Evolutionary conservation across 2,113 vertebrate species (phyloP).

Genomic region (Pollachius pollachius): DNA sequence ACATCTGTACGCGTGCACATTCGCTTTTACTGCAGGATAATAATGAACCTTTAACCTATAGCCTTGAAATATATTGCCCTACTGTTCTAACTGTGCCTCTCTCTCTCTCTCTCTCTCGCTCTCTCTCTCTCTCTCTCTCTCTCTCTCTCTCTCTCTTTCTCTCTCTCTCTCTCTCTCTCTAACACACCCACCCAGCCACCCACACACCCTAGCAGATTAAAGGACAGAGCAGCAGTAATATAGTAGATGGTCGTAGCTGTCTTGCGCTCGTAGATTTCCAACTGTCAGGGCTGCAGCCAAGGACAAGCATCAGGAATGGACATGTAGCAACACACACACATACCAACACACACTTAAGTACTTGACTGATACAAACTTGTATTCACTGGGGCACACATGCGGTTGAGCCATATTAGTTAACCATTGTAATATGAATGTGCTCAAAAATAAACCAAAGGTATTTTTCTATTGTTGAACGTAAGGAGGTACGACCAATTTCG

Average conservation of each 20-base stretch:
- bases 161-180: background rate
- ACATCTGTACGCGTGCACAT: constrained; percentile 1
- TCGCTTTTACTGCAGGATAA: background rate
- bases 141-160: background rate
- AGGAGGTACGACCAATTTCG: too few species aligned
- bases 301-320: constrained; percentile 4
- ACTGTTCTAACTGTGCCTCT: background rate
- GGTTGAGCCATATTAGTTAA: too few species aligned
- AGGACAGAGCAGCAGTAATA: constrained; percentile 24
- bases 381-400: too few species aligned
- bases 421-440: too few species aligned
- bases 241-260: constrained; percentile 16
- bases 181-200: background rate
- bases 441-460: too few species aligned
- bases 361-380: too few species aligned
- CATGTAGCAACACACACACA: background rate
- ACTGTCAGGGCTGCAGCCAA: constrained; percentile 34
- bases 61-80: background rate
- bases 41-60: background rate
- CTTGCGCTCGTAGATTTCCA: constrained; percentile 16
- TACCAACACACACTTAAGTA: background rate
- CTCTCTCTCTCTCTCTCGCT: background rate
- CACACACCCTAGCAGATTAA: constrained; percentile 16
- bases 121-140: background rate
- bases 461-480: too few species aligned